These are phyloP conservation scores for Parelbella ahira DNA, from an alignment of 2,888 invertebrate species.

Conservation along the genomic window DNA sequence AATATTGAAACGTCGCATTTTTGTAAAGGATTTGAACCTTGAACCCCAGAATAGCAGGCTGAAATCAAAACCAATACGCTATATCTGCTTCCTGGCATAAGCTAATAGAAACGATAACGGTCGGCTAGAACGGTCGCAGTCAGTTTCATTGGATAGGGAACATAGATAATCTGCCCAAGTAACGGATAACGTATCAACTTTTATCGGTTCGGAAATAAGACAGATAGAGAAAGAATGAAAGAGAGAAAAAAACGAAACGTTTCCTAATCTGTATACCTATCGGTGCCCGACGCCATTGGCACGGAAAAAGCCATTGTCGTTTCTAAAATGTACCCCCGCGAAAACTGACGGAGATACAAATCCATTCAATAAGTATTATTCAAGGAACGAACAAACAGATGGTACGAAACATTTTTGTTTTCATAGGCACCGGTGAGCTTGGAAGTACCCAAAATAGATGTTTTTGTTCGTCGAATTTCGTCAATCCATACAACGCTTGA, in stretches of 20 bases:
- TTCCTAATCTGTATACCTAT: conserved; percentile 24
- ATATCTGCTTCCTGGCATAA: no score
- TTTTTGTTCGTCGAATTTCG: neutral
- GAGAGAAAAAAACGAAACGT: conserved; percentile 15
- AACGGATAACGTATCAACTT: conserved; percentile 13
- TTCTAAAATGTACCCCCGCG: conserved; percentile 13
- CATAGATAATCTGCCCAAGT: no score
- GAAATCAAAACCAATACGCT: no score
- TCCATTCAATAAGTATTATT: conserved; percentile 21
- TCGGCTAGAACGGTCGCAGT: no score
- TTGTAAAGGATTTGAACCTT: no score
- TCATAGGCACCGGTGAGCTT: conserved; percentile 1
- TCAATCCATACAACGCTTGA: conserved; percentile 1
- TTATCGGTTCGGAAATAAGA: conserved; percentile 11
- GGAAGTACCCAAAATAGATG: conserved; percentile 6
- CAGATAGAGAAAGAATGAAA: neutral
- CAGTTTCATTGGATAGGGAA: no score
- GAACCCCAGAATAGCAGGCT: no score
- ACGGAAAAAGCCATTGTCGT: conserved; percentile 25
- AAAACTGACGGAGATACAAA: conserved; percentile 24
- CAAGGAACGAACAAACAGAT: conserved; percentile 20
- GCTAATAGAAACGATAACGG: no score
- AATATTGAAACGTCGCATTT: no score
- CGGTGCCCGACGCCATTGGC: conserved; percentile 18
- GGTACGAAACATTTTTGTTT: conserved; percentile 12